Evolutionary conservation across 2,888 invertebrate genomes (phyloP).

Genomic region (Boloria selene): DNA sequence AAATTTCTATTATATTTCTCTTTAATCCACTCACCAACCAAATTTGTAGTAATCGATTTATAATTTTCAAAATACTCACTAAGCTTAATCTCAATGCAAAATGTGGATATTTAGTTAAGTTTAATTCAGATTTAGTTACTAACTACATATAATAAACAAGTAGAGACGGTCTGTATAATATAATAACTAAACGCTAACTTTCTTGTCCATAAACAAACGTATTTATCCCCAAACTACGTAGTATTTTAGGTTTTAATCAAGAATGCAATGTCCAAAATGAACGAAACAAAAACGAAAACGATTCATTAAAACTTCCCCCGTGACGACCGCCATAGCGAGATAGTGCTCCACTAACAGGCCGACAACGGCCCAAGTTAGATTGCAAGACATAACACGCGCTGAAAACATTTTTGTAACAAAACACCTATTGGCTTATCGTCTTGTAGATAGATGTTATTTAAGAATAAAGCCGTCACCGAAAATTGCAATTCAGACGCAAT

Average conservation of each 20-base stretch:
- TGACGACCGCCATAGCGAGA: conserved; percentile 61
- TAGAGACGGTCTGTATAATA: too few species aligned
- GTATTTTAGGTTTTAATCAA: conserved; percentile 1
- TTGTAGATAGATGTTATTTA: not conserved
- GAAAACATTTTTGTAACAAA: conserved; percentile 48
- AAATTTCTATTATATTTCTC: too few species aligned
- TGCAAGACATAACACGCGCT: conserved; percentile 51
- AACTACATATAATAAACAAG: too few species aligned
- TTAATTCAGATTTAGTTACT: too few species aligned
- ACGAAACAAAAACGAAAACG: conserved; percentile 53
- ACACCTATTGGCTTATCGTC: conserved; percentile 16
- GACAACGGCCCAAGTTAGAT: conserved; percentile 74
- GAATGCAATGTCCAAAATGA: conserved; percentile 43
- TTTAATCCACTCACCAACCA: too few species aligned
- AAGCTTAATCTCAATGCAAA: too few species aligned
- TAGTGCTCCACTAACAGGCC: conserved; percentile 57
- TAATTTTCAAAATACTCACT: too few species aligned
- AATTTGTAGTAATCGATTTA: too few species aligned
- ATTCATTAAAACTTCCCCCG: conserved; percentile 73
- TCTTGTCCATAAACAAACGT: not conserved
- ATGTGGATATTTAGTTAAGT: too few species aligned
- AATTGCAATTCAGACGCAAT: too few species aligned
- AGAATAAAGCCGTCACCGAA: not conserved
- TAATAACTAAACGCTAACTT: not conserved
- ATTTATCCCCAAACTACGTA: not conserved